Percentiles rank a stretch among this genome's conserved stretches.
phyloP scores from a whole-genome alignment of 2,888 invertebrate species.

The Cryptosula pallasiana region DNA sequence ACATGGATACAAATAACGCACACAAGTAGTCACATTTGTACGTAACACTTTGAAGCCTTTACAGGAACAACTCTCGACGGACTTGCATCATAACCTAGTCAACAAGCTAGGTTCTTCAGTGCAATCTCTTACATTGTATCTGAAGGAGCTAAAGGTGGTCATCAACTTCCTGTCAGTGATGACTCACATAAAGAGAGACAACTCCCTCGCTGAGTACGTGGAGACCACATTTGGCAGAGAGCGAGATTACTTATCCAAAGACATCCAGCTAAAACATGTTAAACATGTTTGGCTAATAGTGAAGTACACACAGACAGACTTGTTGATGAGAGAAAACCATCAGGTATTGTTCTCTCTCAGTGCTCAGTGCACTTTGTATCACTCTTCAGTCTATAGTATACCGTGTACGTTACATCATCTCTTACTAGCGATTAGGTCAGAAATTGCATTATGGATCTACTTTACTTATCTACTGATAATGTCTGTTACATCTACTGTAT shows the following conservation, averaged over 20 bases:
- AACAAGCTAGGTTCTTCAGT: background rate
- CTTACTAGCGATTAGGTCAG: no score
- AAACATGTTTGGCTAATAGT: conserved; percentile 36
- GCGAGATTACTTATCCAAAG: background rate
- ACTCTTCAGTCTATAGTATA: no score
- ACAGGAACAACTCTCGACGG: background rate
- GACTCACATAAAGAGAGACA: background rate
- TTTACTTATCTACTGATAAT: no score
- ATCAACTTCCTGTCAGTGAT: background rate
- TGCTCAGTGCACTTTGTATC: no score
- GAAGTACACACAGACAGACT: conserved; percentile 32
- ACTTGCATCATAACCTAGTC: background rate
- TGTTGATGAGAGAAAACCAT: no score
- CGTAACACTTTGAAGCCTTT: no score
- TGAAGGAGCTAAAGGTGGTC: conserved; percentile 5
- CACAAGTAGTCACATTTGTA: no score
- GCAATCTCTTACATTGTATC: background rate
- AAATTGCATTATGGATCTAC: no score
- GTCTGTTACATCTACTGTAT: no score
- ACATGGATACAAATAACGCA: no score
- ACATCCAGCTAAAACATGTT: conserved; percentile 31
- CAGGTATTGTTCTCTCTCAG: no score
- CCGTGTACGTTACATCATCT: no score
- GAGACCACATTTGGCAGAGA: background rate
- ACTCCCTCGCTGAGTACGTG: background rate